Evolutionary conservation across 2,888 invertebrate species (phyloP).

Genomic region (Epinotia bilunana): DNA sequence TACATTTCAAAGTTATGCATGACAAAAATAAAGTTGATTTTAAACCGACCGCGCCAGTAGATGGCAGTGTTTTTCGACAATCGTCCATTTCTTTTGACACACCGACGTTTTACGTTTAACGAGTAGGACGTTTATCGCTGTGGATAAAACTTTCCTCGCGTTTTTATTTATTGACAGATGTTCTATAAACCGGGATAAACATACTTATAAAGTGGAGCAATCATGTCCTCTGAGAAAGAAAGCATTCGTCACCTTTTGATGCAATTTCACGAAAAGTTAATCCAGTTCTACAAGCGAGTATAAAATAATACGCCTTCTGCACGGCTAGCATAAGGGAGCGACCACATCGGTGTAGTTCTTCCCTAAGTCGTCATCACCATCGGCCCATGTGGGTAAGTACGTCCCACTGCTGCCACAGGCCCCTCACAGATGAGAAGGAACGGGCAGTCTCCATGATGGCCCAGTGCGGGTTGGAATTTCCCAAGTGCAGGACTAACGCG

Average conservation of each 20-base stretch:
- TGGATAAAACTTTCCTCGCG: background rate
- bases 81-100: background rate
- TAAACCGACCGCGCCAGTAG: background rate
- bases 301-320: background rate
- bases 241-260: background rate
- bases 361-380: too few species aligned
- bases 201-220: too few species aligned
- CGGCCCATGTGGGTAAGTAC: too few species aligned
- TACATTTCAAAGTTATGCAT: background rate
- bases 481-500: too few species aligned
- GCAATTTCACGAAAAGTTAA: too few species aligned
- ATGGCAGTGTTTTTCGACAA: background rate
- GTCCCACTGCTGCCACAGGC: too few species aligned
- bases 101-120: background rate
- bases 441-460: too few species aligned
- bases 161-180: background rate
- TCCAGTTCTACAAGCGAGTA: too few species aligned
- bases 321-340: background rate
- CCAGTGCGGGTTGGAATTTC: too few species aligned
- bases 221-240: background rate
- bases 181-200: too few species aligned
- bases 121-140: background rate
- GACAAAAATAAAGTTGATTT: constrained; percentile 2
- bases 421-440: too few species aligned
- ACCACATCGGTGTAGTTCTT: too few species aligned